These are phyloP conservation scores for Drosophila subpulchrella DNA, from an alignment of 1,140 invertebrate genomes.

Conservation along the genomic window DNA sequence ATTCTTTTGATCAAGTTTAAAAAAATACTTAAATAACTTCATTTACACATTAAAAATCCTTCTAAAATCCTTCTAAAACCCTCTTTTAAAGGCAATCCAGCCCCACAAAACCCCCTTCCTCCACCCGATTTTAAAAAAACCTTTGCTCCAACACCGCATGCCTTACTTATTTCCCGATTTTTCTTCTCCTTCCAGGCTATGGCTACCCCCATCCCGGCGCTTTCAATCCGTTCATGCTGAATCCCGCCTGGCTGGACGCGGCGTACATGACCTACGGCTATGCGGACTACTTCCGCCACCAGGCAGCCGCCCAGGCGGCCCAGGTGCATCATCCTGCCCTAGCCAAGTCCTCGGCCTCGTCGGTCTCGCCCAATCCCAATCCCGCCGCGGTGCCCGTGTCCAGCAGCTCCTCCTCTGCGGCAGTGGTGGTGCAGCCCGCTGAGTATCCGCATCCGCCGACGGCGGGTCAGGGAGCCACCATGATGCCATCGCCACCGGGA, in stretches of 20 bases:
- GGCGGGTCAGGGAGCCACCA: constrained; percentile 42
- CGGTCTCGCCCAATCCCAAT: constrained; percentile 37
- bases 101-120: not conserved
- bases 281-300: constrained; percentile 86
- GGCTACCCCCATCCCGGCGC: constrained; percentile 88
- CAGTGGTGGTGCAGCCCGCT: constrained; percentile 7
- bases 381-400: not conserved
- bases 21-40: no score
- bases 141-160: not conserved
- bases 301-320: constrained; percentile 69
- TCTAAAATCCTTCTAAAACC: no score
- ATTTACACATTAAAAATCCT: no score
- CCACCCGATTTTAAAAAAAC: not conserved
- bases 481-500: constrained; percentile 85
- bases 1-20: no score
- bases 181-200: constrained; percentile 88
- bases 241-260: constrained; percentile 91
- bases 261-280: constrained; percentile 90
- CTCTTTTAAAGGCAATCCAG: no score
- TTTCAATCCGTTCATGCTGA: constrained; percentile 89
- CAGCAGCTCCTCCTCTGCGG: constrained; percentile 54
- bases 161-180: constrained; percentile 17
- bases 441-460: constrained; percentile 39
- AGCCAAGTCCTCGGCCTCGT: constrained; percentile 84
- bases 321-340: constrained; percentile 85